Evolutionary conservation across 2,888 invertebrate genomes (phyloP).

Genomic region (Watsonalla binaria): DNA sequence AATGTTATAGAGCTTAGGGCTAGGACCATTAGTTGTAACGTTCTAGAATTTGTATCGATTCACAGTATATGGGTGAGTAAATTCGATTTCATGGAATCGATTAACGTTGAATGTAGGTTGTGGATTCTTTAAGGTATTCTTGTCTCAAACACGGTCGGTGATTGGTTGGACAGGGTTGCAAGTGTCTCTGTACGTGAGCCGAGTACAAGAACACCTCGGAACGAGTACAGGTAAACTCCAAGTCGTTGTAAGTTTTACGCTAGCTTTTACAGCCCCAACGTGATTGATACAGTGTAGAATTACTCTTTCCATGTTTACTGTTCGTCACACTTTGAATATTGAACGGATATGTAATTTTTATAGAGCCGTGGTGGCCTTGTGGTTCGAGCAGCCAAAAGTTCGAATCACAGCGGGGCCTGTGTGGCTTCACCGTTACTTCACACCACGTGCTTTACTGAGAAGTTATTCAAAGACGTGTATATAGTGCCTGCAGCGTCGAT

Average conservation of each 20-base stretch:
- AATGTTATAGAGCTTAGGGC: too few species aligned
- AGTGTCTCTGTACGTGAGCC: conserved; percentile 64
- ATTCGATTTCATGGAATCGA: neutral
- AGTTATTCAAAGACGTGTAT: too few species aligned
- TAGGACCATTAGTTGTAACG: too few species aligned
- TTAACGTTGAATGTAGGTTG: conserved; percentile 21
- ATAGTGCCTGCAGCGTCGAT: too few species aligned
- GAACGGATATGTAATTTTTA: too few species aligned
- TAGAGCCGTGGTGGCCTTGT: too few species aligned
- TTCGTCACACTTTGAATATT: conserved; percentile 26
- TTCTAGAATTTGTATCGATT: too few species aligned
- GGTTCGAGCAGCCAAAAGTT: too few species aligned
- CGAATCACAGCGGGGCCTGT: too few species aligned
- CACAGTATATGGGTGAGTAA: too few species aligned
- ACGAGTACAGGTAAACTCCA: conserved; percentile 17
- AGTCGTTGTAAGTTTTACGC: conserved; percentile 39
- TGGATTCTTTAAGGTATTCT: conserved; percentile 60
- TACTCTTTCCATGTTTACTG: conserved; percentile 33
- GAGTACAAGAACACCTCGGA: conserved; percentile 40
- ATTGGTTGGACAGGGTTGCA: conserved; percentile 70
- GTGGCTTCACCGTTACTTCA: too few species aligned
- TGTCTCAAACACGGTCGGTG: conserved; percentile 62
- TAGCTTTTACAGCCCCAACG: conserved; percentile 45
- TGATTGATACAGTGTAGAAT: conserved; percentile 45
- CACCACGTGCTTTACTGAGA: too few species aligned